Evolutionary conservation across 2,797 vertebrate genomes (phyloP).

Genomic region (Amphiprion clarkii): DNA sequence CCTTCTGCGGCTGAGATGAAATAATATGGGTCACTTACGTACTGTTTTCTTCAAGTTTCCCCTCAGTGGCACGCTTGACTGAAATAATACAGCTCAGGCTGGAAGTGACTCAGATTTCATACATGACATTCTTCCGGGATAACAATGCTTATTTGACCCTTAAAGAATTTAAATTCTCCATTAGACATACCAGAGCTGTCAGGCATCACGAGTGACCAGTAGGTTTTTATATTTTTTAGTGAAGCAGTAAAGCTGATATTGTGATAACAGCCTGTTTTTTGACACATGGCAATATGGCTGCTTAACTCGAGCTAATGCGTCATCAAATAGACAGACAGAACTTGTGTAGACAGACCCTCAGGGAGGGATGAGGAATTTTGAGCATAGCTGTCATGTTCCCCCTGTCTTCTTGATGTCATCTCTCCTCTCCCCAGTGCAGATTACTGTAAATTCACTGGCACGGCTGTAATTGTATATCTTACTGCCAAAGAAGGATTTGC

Average conservation of each 20-base stretch:
- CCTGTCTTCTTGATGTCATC: conserved; percentile 69
- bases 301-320: conserved; percentile 58
- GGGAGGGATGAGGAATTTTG: conserved; percentile 78
- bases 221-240: conserved; percentile 31
- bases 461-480: background rate
- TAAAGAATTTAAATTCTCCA: conserved; percentile 51
- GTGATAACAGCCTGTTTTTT: conserved; percentile 58
- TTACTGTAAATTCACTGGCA: conserved; percentile 22
- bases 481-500: background rate
- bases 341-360: conserved; percentile 60
- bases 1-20: conserved; percentile 53
- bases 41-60: conserved; percentile 44
- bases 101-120: conserved; percentile 53
- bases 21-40: conserved; percentile 26
- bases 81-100: conserved; percentile 21
- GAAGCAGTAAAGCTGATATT: conserved; percentile 31
- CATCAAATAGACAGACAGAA: conserved; percentile 68
- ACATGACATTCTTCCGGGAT: conserved; percentile 33
- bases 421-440: conserved; percentile 31
- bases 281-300: conserved; percentile 37
- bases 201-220: conserved; percentile 26
- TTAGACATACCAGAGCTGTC: conserved; percentile 55
- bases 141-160: conserved; percentile 49
- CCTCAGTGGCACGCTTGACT: conserved; percentile 13
- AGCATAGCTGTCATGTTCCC: conserved; percentile 74